Evolutionary conservation across 2,888 invertebrate species (phyloP).

Genomic region (Phaonia tiefii): DNA sequence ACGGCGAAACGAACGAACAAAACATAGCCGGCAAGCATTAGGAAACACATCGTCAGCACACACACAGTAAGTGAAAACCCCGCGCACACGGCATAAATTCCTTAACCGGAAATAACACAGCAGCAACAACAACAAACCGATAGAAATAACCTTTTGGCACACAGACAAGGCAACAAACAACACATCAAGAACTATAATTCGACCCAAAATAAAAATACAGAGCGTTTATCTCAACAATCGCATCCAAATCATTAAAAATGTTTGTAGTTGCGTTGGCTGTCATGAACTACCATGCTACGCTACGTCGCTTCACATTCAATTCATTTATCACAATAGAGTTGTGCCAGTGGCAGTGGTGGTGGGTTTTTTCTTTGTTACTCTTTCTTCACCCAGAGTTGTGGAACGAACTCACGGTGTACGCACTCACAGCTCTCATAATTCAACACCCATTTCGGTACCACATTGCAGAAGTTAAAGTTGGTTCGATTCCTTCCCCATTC

Average conservation of each 20-base stretch:
- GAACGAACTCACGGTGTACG: no score
- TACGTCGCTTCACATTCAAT: slow-evolving; percentile 13
- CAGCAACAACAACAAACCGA: background rate
- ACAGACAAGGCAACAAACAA: slow-evolving; percentile 24
- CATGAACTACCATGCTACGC: background rate
- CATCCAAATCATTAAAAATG: slow-evolving; percentile 7
- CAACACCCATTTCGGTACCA: slow-evolving; percentile 34
- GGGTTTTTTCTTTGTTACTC: slow-evolving; percentile 7
- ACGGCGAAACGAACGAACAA: slow-evolving; percentile 23
- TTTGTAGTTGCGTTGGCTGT: background rate
- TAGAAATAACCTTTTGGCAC: slow-evolving; percentile 39
- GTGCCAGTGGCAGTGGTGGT: slow-evolving; percentile 5
- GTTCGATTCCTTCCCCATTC: slow-evolving; percentile 27
- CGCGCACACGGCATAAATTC: slow-evolving; percentile 46
- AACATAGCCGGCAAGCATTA: slow-evolving; percentile 30
- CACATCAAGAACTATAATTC: slow-evolving; percentile 23
- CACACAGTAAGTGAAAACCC: slow-evolving; percentile 36
- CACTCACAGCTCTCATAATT: slow-evolving; percentile 29
- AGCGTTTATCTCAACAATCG: slow-evolving; percentile 35
- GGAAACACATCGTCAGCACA: slow-evolving; percentile 48
- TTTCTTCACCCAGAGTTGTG: background rate
- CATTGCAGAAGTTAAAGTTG: slow-evolving; percentile 24
- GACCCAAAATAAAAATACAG: slow-evolving; percentile 20
- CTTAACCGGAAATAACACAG: slow-evolving; percentile 64
- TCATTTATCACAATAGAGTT: background rate